Base-by-base conservation (phyloP, 2,113 vertebrate species). In the Cebus imitator region DNA sequence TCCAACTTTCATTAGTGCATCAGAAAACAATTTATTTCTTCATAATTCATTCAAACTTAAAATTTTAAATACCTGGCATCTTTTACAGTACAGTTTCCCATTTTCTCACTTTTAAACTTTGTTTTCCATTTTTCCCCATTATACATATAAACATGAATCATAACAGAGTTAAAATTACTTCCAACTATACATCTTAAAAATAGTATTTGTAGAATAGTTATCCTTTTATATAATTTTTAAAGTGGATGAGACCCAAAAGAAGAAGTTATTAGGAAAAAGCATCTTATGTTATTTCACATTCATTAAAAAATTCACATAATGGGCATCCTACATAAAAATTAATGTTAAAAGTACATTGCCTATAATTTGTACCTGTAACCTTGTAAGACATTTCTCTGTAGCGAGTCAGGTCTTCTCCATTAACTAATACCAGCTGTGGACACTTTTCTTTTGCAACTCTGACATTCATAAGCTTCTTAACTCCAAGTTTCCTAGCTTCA, bases 321-420 rank as follows among this genome's bases (percentile, higher is more conserved):
- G 90, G 20, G 52, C 23, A 70, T 43, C 21, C 25, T 57, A 76
- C 37, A 70, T 45, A 93, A 73, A 93, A 94, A 90, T 78, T 73
- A 90, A 95, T 45, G 35, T 17, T 82, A 48, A 91, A 92, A 73
- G 4, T 48, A 78, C 5, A 70, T 2, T 66, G 18, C 40, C 25
- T 40, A 55, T 66, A 78, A 48, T 79, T 89, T 78, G 55, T 98
- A 99, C 99, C 99, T 99, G 99, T 99, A 52, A 99, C 98, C 92
- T 99, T 99, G 95, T 99, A 99, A 0, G 99, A 99, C 89, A 98
- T 98, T 85, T 99, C 99, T 97, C 99, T 99, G 96, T 99, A 99
- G 18, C 98, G 98, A 2, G 99, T 99, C 82, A 99, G 97, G 90
- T 99, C 99, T 98, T 99, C 99, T 98, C 99, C 99, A n/a, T 99